Conservation (phyloP, 2,113 vertebrate genomes). For the Eonycteris spelaea region DNA sequence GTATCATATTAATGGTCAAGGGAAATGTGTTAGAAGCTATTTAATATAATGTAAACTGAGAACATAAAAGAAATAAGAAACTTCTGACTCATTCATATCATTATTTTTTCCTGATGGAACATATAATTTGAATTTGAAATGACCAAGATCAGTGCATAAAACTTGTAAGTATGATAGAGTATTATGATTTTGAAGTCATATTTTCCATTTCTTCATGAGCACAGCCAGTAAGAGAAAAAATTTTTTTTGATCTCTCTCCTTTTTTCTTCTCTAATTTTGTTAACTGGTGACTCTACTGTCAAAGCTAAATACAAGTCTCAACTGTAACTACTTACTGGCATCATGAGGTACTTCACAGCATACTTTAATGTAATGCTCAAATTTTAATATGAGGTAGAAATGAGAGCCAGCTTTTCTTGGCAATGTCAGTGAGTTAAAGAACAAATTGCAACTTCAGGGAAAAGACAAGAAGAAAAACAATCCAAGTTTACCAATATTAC, state of each 20-base stretch:
- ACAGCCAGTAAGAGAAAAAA: background rate
- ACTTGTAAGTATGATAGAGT: background rate
- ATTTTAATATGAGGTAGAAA: conserved; percentile 61
- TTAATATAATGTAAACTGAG: background rate
- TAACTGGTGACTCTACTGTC: conserved; percentile 59
- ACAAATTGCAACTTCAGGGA: conserved; percentile 58
- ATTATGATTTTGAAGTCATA: background rate
- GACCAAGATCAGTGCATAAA: background rate
- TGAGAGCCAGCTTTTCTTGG: conserved; percentile 58
- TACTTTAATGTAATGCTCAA: conserved; percentile 63
- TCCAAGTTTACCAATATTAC: background rate
- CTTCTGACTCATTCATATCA: background rate
- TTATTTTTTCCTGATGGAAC: background rate
- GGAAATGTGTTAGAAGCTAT: background rate
- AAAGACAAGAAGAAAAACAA: conserved; percentile 54
- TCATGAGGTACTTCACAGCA: background rate
- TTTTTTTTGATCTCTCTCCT: conserved; percentile 26
- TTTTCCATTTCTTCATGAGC: background rate
- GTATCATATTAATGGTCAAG: background rate
- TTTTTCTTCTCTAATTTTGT: background rate
- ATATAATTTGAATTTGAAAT: background rate
- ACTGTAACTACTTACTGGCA: conserved; percentile 57
- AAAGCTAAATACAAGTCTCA: conserved; percentile 52
- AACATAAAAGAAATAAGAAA: background rate
- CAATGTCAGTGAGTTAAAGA: conserved; percentile 45